These are phyloP conservation scores for Pogonocichla stellata DNA, from an alignment of 2,113 vertebrate genomes.

Conservation along the genomic window DNA sequence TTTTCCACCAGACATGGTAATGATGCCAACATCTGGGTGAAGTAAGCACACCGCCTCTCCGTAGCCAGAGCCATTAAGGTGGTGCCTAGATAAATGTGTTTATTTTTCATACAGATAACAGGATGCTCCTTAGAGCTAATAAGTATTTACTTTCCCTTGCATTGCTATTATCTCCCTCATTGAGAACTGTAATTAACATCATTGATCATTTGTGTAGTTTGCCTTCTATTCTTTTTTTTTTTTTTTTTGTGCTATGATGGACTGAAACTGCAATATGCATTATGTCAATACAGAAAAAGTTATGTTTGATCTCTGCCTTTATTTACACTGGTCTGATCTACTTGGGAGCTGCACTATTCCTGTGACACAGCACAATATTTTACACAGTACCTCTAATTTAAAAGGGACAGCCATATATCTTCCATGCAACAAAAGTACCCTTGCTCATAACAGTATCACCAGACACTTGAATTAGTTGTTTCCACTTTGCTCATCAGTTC, in stretches of 20 bases:
- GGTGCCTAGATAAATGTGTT: constrained; percentile 36
- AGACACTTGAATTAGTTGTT: not conserved
- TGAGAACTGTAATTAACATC: constrained; percentile 37
- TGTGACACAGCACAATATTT: not conserved
- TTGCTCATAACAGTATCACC: not conserved
- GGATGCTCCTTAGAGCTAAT: constrained; percentile 32
- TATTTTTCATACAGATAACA: constrained; percentile 45
- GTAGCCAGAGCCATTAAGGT: not conserved
- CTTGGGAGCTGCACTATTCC: not conserved
- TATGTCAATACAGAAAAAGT: not conserved
- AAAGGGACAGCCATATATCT: not conserved
- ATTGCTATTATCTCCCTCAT: constrained; percentile 12
- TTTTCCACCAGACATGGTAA: not conserved
- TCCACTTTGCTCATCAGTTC: not conserved
- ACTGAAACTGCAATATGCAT: not conserved
- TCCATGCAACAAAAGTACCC: not conserved
- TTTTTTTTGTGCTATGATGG: not conserved
- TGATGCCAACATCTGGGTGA: not conserved
- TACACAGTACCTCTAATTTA: not conserved
- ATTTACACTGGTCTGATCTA: not conserved
- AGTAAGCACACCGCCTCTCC: not conserved
- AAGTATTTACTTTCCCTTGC: constrained; percentile 39
- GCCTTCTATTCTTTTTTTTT: not conserved
- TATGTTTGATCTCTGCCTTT: not conserved
- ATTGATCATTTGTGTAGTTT: not conserved